A percentile compares a stretch with the other conserved stretches of the same genome.
Evolutionary conservation across 2,888 invertebrate species (phyloP).

Genomic region (Megastigmus dorsalis): DNA sequence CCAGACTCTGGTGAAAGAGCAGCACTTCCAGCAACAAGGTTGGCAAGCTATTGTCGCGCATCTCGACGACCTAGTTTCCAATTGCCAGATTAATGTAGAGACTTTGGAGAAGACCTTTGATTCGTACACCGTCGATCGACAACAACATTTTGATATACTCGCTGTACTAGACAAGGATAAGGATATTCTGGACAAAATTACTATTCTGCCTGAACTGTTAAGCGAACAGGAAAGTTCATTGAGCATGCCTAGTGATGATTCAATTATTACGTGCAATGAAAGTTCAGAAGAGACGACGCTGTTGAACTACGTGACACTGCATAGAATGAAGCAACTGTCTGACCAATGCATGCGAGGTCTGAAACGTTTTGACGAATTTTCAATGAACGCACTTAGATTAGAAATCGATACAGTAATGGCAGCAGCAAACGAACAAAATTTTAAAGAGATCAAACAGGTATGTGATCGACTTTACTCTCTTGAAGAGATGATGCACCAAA

Average conservation of each 20-base stretch:
- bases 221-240: not conserved
- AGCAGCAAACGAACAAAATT: not conserved
- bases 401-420: not conserved
- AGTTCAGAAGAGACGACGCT: not conserved
- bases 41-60: conserved; percentile 8
- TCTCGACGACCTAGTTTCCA: not conserved
- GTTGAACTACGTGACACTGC: conserved; percentile 2
- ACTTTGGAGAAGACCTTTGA: not conserved
- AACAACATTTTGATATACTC: not conserved
- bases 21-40: conserved; percentile 29
- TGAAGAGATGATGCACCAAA: not conserved
- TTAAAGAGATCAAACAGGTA: not conserved
- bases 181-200: not conserved
- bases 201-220: not conserved
- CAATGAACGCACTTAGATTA: not conserved
- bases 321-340: not conserved
- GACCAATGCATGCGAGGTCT: not conserved
- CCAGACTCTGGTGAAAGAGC: not conserved
- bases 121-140: not conserved
- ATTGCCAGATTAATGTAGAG: not conserved
- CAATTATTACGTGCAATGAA: not conserved
- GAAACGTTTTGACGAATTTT: not conserved
- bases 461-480: not conserved
- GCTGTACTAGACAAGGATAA: not conserved
- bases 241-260: not conserved